A percentile compares a stretch with the other conserved stretches of the same genome.
phyloP scores from a whole-genome alignment of 1,140 invertebrate species.

The Zaprionus inermis region DNA sequence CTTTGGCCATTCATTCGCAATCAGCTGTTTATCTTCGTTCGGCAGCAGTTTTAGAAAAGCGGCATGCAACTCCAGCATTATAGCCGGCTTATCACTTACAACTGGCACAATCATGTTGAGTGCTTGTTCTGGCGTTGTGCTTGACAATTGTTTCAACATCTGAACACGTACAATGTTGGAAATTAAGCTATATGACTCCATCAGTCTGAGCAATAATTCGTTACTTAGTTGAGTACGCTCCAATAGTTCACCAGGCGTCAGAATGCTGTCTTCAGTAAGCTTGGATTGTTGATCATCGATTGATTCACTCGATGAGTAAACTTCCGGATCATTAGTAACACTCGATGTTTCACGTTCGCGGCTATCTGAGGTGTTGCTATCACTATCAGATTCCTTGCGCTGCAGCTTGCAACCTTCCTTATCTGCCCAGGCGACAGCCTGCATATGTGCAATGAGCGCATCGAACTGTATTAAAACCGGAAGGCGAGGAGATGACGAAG shows the following conservation, averaged over 20 bases:
- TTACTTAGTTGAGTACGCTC: conserved; percentile 65
- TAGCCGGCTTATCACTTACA: conserved; percentile 75
- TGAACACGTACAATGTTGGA: conserved; percentile 62
- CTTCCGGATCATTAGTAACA: conserved; percentile 43
- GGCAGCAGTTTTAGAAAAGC: conserved; percentile 76
- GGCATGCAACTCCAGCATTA: conserved; percentile 71
- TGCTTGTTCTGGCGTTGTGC: conserved; percentile 61
- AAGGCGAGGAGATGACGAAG: conserved; percentile 55
- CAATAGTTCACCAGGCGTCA: conserved; percentile 39
- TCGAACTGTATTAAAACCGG: conserved; percentile 78
- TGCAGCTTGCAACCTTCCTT: conserved; percentile 69
- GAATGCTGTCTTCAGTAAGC: conserved; percentile 35
- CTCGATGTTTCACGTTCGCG: conserved; percentile 39
- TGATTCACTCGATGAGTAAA: conserved; percentile 74
- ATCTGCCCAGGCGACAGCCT: conserved; percentile 76
- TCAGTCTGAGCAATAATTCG: conserved; percentile 66
- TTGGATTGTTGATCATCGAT: conserved; percentile 63
- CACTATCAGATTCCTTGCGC: conserved; percentile 55
- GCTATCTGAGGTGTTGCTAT: conserved; percentile 31
- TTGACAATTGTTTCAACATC: conserved; percentile 74
- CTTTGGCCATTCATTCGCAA: conserved; percentile 80
- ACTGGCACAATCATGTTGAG: conserved; percentile 77
- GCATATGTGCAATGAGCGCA: conserved; percentile 77
- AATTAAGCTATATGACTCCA: conserved; percentile 66
- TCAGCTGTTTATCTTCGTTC: conserved; percentile 79